Base-by-base conservation (phyloP, 2,797 vertebrate genomes). In the Sardinella longiceps region DNA sequence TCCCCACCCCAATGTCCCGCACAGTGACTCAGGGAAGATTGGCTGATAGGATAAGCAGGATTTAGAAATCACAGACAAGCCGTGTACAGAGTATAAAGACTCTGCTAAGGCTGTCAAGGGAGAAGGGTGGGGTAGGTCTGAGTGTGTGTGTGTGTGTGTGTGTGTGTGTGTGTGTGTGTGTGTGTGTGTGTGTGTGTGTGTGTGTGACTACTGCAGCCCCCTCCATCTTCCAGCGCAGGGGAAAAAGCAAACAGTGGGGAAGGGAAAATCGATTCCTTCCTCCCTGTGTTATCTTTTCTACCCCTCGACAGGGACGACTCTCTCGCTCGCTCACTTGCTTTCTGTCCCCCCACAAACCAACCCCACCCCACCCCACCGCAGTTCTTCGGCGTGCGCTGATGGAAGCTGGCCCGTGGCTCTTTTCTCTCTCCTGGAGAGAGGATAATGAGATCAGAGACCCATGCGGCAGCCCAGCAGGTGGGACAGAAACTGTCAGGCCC, bases 391-490 rank as follows among this genome's bases (percentile, higher is more conserved):
- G 30, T 60, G 2, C 15, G 70, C 23, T 48, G 43, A 84, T n/a
- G 33, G 81, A 85, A 84, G n/a, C 82, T 74, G 37, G 50, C 70
- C 86, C 81, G 48, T 80, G 60, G 28, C 50, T 82, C 80, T 81
- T 39, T 45, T 18, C 66, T 25, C 11, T 66, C 82, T 50, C 89
- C 87, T 81, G 81, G 63, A 37, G 86, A 82, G 85, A 86, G 80
- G 81, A 86, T 87, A 88, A 88, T 90, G 82, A 85, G 85, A 88
- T 90, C 86, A 86, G 87, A 82, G 56, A 77, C 81, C 56, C 46
- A 82, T 51, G 82, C 80, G 6, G 81, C 58, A 56, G 43, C 84
- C 83, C 84, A 53, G 58, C 80, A 80, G 70, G 53, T 77, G 80
- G 83, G 45, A 83, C 53, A 58, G 14, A 58, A 33, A 28, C 50